Evolutionary conservation across 2,888 invertebrate genomes (phyloP).

Genomic region (Calameuta idolon): DNA sequence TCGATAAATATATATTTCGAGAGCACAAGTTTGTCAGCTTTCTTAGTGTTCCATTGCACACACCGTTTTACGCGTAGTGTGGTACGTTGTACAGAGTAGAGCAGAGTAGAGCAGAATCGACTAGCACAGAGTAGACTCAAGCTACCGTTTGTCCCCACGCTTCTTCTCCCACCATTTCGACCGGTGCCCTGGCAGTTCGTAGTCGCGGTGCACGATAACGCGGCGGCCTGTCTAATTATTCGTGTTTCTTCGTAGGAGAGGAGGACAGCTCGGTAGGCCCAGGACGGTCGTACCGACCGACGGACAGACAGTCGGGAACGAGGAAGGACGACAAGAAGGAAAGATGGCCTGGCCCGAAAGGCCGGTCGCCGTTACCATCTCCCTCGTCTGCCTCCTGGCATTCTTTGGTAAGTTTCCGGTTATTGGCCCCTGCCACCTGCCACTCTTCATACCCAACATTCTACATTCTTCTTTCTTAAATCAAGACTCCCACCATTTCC

Average conservation of each 20-base stretch:
- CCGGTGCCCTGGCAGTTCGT: not conserved
- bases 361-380: conserved; percentile 47
- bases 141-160: conserved; percentile 4
- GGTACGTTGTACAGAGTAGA: not conserved
- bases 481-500: not conserved
- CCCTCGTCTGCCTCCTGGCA: conserved; percentile 54
- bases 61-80: not conserved
- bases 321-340: conserved; percentile 35
- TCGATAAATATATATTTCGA: not conserved
- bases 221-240: conserved; percentile 54
- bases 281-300: conserved; percentile 12
- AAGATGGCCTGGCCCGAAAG: conserved; percentile 47
- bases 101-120: not conserved
- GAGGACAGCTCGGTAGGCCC: conserved; percentile 30
- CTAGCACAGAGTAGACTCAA: not conserved
- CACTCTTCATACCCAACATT: conserved; percentile 10
- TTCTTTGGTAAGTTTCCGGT: conserved; percentile 56
- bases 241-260: conserved; percentile 57
- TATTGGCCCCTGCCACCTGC: not conserved
- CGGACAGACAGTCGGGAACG: conserved; percentile 27
- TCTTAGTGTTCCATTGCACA: not conserved
- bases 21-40: not conserved
- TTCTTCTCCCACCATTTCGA: not conserved
- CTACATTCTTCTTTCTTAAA: not conserved
- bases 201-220: conserved; percentile 42